Conservation (phyloP, 2,797 vertebrate species). For the Bucorvus abyssinicus region DNA sequence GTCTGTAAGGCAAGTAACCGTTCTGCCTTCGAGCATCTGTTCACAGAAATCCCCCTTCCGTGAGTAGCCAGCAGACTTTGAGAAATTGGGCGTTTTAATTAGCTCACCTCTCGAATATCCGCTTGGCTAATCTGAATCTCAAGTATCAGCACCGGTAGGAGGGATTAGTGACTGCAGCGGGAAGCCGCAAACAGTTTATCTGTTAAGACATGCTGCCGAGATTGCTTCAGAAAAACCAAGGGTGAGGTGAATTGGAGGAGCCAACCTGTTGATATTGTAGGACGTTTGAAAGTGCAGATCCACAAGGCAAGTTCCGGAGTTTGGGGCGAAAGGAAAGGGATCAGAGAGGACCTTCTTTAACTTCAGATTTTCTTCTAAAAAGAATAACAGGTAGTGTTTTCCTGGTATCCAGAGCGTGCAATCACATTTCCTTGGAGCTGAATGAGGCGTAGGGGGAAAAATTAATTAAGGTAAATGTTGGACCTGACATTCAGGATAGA, state of each 20-base stretch:
- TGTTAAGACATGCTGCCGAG: background rate
- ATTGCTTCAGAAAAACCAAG: background rate
- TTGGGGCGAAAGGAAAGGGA: background rate
- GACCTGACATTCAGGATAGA: background rate
- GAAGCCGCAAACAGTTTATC: background rate
- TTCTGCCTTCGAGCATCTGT: background rate
- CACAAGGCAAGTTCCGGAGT: background rate
- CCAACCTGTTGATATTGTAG: background rate
- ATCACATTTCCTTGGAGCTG: background rate
- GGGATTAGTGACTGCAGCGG: background rate
- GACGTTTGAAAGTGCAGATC: background rate
- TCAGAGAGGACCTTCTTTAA: background rate
- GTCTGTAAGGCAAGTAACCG: background rate
- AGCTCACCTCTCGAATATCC: background rate
- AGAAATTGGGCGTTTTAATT: conserved; percentile 3
- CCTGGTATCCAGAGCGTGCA: background rate
- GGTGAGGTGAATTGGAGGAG: background rate
- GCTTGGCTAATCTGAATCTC: background rate
- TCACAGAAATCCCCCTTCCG: background rate
- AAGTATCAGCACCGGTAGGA: background rate
- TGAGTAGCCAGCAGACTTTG: background rate
- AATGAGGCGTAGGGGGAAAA: background rate
- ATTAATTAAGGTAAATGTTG: background rate
- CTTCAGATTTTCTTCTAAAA: background rate
- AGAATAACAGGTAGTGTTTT: background rate